Evolutionary conservation across 2,888 invertebrate genomes (phyloP).

Genomic region (Brenthis daphne): DNA sequence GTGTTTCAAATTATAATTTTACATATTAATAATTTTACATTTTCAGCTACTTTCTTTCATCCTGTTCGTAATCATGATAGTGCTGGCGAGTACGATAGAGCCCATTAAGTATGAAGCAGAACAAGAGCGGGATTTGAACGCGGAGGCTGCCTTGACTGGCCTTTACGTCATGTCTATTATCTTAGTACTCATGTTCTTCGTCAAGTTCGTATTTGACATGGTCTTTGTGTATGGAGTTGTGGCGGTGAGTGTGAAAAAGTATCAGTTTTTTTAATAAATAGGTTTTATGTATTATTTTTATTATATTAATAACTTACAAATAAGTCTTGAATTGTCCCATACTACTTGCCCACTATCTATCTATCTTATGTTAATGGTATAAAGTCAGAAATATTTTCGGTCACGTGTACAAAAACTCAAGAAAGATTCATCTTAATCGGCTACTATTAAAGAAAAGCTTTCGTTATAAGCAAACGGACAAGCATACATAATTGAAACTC

Average conservation of each 20-base stretch:
- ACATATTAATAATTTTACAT: neutral
- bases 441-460: too few species aligned
- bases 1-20: too few species aligned
- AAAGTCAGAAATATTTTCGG: too few species aligned
- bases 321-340: too few species aligned
- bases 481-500: too few species aligned
- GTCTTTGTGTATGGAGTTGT: slow-evolving; percentile 64
- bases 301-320: too few species aligned
- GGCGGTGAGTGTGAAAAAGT: slow-evolving; percentile 48
- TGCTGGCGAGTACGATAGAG: slow-evolving; percentile 52
- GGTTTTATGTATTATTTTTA: too few species aligned
- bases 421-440: too few species aligned
- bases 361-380: neutral
- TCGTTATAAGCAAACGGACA: too few species aligned
- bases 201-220: slow-evolving; percentile 66
- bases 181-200: slow-evolving; percentile 63
- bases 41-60: slow-evolving; percentile 60
- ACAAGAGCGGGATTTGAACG: slow-evolving; percentile 47
- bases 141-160: slow-evolving; percentile 60
- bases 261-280: too few species aligned
- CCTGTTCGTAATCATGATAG: slow-evolving; percentile 57
- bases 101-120: slow-evolving; percentile 30
- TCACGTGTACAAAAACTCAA: too few species aligned
- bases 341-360: neutral
- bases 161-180: slow-evolving; percentile 68